Evolutionary conservation across 2,888 invertebrate genomes (phyloP).

Genomic region (Urechis unicinctus): DNA sequence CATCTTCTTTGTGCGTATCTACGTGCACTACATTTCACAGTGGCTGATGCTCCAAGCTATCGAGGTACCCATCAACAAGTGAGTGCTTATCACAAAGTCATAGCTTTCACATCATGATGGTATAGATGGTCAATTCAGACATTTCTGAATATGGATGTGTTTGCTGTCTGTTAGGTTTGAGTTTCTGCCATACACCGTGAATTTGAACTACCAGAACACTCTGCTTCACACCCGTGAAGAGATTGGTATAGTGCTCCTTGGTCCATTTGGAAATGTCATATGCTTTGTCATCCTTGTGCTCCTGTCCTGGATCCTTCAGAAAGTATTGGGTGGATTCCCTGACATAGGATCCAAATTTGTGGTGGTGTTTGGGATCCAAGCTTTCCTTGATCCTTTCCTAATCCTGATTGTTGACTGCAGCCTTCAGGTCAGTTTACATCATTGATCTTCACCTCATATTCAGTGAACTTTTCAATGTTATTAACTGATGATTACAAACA

Average conservation of each 20-base stretch:
- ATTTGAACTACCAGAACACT: slow-evolving; percentile 43
- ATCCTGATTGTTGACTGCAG: slow-evolving; percentile 36
- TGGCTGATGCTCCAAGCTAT: slow-evolving; percentile 40
- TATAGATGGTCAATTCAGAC: neutral
- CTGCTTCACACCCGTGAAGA: slow-evolving; percentile 37
- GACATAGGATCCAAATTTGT: slow-evolving; percentile 43
- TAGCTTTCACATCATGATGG: neutral
- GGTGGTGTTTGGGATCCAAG: slow-evolving; percentile 36
- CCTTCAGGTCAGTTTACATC: slow-evolving; percentile 27
- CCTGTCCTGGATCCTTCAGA: slow-evolving; percentile 30
- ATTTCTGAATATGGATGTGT: neutral
- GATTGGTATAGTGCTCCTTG: slow-evolving; percentile 37
- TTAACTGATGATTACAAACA: neutral
- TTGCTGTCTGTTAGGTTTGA: slow-evolving; percentile 31
- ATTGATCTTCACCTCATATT: neutral
- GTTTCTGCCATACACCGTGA: slow-evolving; percentile 45
- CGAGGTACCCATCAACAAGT: slow-evolving; percentile 45
- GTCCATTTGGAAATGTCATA: slow-evolving; percentile 34
- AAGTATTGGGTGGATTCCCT: slow-evolving; percentile 33
- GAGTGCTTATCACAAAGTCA: slow-evolving; percentile 15
- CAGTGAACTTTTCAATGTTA: neutral
- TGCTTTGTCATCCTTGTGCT: slow-evolving; percentile 32
- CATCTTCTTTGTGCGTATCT: slow-evolving; percentile 41
- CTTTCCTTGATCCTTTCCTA: slow-evolving; percentile 39
- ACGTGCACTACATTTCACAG: slow-evolving; percentile 43